Evolutionary conservation across 2,888 invertebrate species (phyloP).

Genomic region (Luperina testacea): DNA sequence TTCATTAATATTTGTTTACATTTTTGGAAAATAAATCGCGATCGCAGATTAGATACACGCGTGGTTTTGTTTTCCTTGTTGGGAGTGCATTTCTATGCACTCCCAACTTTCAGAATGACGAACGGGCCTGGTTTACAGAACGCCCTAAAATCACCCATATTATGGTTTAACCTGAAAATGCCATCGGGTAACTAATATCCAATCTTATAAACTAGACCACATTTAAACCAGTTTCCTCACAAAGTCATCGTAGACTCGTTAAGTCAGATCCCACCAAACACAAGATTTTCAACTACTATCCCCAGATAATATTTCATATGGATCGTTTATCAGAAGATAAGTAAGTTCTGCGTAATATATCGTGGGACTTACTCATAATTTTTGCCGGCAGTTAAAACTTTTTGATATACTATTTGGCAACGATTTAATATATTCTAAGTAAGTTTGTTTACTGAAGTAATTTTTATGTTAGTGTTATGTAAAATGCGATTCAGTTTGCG

Average conservation of each 20-base stretch:
- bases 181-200: neutral
- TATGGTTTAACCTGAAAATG: neutral
- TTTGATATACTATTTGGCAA: slow-evolving; percentile 64
- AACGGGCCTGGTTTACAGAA: neutral
- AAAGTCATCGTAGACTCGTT: slow-evolving; percentile 70
- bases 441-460: slow-evolving; percentile 59
- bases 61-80: neutral
- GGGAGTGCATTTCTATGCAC: too few relatives aligned
- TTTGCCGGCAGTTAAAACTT: slow-evolving; percentile 61
- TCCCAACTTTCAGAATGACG: too few relatives aligned
- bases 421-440: slow-evolving; percentile 46
- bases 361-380: slow-evolving; percentile 56
- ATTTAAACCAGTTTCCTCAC: slow-evolving; percentile 20
- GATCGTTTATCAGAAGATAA: slow-evolving; percentile 59
- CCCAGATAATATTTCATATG: slow-evolving; percentile 60
- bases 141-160: neutral
- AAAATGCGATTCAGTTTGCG: slow-evolving; percentile 31
- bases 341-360: slow-evolving; percentile 60
- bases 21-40: too few relatives aligned
- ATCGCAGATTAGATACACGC: too few relatives aligned
- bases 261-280: slow-evolving; percentile 60
- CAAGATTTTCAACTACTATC: slow-evolving; percentile 54
- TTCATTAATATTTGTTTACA: too few relatives aligned
- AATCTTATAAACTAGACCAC: slow-evolving; percentile 27
- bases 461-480: slow-evolving; percentile 51